Percentiles rank a stretch among this genome's conserved stretches.
These are phyloP conservation scores for Sciurus niger DNA, from an alignment of 2,113 vertebrate species.

Conservation along the genomic window DNA sequence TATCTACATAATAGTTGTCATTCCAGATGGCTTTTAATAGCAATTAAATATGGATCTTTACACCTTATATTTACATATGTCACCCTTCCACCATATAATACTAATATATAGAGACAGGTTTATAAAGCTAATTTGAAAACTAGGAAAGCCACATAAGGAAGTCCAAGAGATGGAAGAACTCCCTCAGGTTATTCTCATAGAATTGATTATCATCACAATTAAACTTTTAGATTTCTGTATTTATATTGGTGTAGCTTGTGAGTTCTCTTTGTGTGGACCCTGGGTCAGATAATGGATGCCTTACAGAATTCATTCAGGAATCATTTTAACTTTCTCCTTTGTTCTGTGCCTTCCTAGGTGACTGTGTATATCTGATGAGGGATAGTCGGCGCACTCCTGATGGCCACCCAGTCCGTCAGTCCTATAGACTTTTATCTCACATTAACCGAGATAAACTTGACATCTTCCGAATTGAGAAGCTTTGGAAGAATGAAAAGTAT, in stretches of 20 bases:
- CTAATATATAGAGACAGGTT: neutral
- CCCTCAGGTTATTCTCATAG: neutral
- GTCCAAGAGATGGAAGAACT: neutral
- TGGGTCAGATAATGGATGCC: neutral
- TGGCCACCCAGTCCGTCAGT: constrained; percentile 97
- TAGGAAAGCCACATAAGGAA: neutral
- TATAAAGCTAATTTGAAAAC: constrained; percentile 18
- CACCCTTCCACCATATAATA: neutral
- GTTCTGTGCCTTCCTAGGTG: constrained; percentile 90
- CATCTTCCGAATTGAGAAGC: constrained; percentile 99
- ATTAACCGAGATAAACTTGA: constrained; percentile 98
- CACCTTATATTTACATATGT: neutral
- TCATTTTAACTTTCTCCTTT: constrained; percentile 27
- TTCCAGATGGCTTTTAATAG: neutral
- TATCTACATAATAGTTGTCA: neutral
- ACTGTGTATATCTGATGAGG: constrained; percentile 99
- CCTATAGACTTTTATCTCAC: constrained; percentile 96
- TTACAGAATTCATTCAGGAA: neutral
- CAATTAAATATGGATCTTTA: neutral
- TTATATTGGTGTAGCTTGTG: neutral
- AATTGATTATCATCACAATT: neutral
- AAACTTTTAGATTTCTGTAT: neutral
- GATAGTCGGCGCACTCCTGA: constrained; percentile 97
- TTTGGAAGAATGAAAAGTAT: constrained; percentile 99
- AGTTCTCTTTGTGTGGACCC: neutral